Evolutionary conservation across 2,888 invertebrate genomes (phyloP), one percentile per base, ranked within the genome.

Genomic region (Callosobruchus maculatus): DNA sequence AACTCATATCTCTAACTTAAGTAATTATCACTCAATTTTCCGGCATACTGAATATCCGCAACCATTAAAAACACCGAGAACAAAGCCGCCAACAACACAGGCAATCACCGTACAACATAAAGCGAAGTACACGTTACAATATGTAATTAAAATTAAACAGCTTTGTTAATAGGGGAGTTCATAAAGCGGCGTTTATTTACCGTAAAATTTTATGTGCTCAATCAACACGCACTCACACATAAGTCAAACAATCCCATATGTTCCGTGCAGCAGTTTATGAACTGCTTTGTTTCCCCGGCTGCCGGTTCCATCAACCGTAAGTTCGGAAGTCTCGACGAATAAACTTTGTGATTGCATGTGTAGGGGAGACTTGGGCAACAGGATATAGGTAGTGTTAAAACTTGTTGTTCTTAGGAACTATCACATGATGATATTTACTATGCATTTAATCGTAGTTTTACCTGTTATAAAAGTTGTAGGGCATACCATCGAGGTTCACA

Each of bases 281-380:
- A 80, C 81, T 80, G 81, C 82, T 82, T 81, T 82, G 82, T 82
- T 82, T 82, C 80, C 81, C 79, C 77, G 76, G 79, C 78, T 78
- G 79, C 77, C 78, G 77, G 70, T 76, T 81, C 81, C 81, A 79
- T 82, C 81, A 81, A 80, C 82, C 70, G 74, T 81, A 82, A 81
- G 78, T 79, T 78, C 77, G 75, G 72, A 76, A 78, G 76, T 7
- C 49, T 49, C 13, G 49, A 5, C 7, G 13, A 49, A 49, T 49
- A 49, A 49, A 49, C 18, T 18, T 49, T 49, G 49, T 49, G 49
- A 49, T 49, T 49, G 49, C 49, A 13, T 3, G 49, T 18, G 49
- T 49, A 18, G 49, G 49, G 49, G 49, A 7, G 49, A 49, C 13
- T 49, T 49, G 49, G 49, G 49, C 49, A 49, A 49, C 13, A 49